Evolutionary conservation across 2,797 vertebrate species (phyloP), one percentile per base, ranked within the genome.

Genomic region (Acanthopagrus latus): DNA sequence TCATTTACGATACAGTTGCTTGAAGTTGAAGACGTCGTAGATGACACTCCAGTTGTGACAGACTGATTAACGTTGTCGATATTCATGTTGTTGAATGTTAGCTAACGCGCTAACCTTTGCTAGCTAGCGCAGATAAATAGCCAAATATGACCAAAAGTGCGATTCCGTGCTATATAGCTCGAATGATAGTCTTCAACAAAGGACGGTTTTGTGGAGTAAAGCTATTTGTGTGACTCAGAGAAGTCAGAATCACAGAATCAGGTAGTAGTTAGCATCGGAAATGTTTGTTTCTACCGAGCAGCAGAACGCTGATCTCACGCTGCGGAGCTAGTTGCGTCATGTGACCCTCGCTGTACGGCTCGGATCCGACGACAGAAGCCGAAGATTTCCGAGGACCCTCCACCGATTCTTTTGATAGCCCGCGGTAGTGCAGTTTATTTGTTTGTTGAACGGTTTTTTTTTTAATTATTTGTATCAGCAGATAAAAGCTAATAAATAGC

Each of bases 1-100:
- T 92, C 95, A 67, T 93, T 95, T 17, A 86, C 78, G 74, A 94
- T 90, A 50, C 94, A 95, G 48, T 95, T 95, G 86, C 86, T 94
- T 64, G 94, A 86, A 50, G 90, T 82, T 56, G 94, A 92, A 52
- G 92, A 92, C 20, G 92, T 93, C 1, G 93, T 88, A 2, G 91
- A 92, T 17, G 91, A 82, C 21, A 86, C 93, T 72, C 90, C 94
- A 0, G 91, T 82, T 21, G 91, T 88, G 67, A 89, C 93, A n/a
- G 92, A 81, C 76, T 95, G 95, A 17, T 91, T 93, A 25, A 81
- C 75, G 86, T 86, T 91, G 64, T 95, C 95, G 58, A 95, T 90
- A 74, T 95, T 96, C 93, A 90, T 90, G 29, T 82, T 92, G 59
- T 4, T 85, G 38, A 51, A 17, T 16, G 71, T 81, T 83, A 83